Evolutionary conservation across 2,113 vertebrate genomes (phyloP).

Genomic region (Rafetus swinhoei): DNA sequence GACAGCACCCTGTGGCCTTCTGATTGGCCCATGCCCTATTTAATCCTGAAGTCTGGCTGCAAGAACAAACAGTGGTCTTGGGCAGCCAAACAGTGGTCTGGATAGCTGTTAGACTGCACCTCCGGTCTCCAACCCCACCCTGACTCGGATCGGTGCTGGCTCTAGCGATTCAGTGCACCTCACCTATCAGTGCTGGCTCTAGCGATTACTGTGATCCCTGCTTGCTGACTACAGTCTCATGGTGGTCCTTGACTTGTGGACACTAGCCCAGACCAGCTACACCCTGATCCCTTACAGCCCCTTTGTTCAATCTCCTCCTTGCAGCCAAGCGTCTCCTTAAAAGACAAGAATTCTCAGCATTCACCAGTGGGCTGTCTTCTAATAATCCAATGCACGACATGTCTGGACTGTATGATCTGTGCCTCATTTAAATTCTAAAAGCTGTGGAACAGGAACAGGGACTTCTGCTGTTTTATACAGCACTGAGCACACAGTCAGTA

Average conservation of each 20-base stretch:
- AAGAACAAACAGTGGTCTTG: no score
- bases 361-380: neutral
- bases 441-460: conserved; percentile 25
- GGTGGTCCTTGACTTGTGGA: neutral
- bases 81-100: neutral
- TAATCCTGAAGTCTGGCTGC: neutral
- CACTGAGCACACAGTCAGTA: conserved; percentile 6
- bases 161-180: neutral
- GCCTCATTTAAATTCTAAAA: neutral
- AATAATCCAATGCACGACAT: neutral
- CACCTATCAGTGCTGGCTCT: neutral
- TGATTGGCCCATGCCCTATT: neutral
- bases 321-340: neutral
- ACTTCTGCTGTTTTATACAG: conserved; percentile 38
- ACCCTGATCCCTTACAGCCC: neutral
- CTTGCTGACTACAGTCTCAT: neutral
- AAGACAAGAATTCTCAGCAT: rapidly evolving
- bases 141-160: neutral
- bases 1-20: neutral
- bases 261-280: neutral
- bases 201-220: neutral
- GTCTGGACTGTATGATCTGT: conserved; percentile 8
- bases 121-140: neutral
- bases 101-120: neutral
- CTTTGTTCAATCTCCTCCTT: neutral